phyloP scores from a whole-genome alignment of 2,797 vertebrate species.

The Fundulus diaphanus region DNA sequence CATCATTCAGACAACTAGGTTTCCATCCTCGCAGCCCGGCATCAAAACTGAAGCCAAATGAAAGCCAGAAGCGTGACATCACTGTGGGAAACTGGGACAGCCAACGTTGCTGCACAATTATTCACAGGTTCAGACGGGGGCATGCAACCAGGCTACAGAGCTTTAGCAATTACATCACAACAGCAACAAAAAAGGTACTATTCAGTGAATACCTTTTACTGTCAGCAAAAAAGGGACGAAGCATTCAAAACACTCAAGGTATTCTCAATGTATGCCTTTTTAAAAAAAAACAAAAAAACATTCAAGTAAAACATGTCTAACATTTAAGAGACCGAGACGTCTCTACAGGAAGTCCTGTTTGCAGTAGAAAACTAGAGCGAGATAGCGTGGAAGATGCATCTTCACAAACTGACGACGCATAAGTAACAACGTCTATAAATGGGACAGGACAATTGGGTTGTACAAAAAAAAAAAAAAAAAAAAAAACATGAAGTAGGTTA shows the following conservation, averaged over 20 bases:
- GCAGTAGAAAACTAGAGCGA: conserved; percentile 7
- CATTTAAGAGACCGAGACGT: conserved; percentile 22
- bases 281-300: conserved; percentile 29
- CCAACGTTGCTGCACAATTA: conserved; percentile 26
- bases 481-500: conserved; percentile 23
- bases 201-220: not conserved
- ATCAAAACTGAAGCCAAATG: conserved; percentile 39
- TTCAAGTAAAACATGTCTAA: conserved; percentile 14
- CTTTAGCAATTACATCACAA: not conserved
- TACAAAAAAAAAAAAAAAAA: too few species aligned
- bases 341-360: conserved; percentile 21
- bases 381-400: conserved; percentile 20
- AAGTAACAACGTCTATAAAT: conserved; percentile 28
- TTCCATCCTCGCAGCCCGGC: conserved; percentile 19
- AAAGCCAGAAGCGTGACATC: conserved; percentile 51
- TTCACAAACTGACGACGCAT: conserved; percentile 6
- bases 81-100: conserved; percentile 51
- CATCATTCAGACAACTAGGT: conserved; percentile 20
- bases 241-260: not conserved
- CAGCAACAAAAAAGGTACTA: not conserved
- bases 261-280: not conserved
- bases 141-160: conserved; percentile 5
- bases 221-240: not conserved
- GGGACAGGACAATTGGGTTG: conserved; percentile 4
- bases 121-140: conserved; percentile 31